Evolutionary conservation across 2,888 invertebrate genomes (phyloP).

Genomic region (Prostheceraeus crozeri): DNA sequence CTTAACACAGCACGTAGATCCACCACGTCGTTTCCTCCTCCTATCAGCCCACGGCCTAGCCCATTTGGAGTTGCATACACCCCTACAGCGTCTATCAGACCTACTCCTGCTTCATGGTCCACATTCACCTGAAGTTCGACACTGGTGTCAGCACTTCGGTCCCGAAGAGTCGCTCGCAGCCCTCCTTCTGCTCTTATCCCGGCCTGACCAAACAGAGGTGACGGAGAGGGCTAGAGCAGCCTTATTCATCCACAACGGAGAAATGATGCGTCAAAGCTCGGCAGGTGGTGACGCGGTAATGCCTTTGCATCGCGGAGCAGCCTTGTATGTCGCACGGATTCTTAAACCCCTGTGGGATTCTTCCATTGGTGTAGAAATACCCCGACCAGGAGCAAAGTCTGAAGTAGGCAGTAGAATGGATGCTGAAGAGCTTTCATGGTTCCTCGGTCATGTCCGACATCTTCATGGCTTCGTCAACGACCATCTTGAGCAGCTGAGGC

Average conservation of each 20-base stretch:
- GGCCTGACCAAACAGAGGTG: background rate
- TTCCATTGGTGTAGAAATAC: constrained; percentile 30
- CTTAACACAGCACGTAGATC: constrained; percentile 67
- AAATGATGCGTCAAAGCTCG: background rate
- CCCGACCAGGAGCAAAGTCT: too few relatives aligned
- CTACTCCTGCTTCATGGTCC: constrained; percentile 8
- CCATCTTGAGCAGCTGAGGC: constrained; percentile 61
- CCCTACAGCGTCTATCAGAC: constrained; percentile 31
- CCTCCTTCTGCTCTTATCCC: constrained; percentile 1
- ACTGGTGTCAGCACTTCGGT: constrained; percentile 32
- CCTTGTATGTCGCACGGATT: constrained; percentile 33
- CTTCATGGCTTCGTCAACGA: constrained; percentile 68
- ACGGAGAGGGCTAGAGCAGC: background rate
- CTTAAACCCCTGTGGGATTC: constrained; percentile 30
- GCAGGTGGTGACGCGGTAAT: constrained; percentile 1
- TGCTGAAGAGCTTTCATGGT: constrained; percentile 66
- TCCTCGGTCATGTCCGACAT: constrained; percentile 69
- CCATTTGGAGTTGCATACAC: constrained; percentile 34
- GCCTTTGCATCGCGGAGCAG: constrained; percentile 25
- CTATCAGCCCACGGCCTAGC: constrained; percentile 32
- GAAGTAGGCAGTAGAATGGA: constrained; percentile 44
- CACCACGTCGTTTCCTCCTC: constrained; percentile 71
- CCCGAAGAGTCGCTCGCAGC: constrained; percentile 34
- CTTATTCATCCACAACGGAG: constrained; percentile 3
- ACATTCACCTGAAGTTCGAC: constrained; percentile 25